phyloP scores from a whole-genome alignment of 1,140 invertebrate species.

The Diorhabda carinulata region DNA sequence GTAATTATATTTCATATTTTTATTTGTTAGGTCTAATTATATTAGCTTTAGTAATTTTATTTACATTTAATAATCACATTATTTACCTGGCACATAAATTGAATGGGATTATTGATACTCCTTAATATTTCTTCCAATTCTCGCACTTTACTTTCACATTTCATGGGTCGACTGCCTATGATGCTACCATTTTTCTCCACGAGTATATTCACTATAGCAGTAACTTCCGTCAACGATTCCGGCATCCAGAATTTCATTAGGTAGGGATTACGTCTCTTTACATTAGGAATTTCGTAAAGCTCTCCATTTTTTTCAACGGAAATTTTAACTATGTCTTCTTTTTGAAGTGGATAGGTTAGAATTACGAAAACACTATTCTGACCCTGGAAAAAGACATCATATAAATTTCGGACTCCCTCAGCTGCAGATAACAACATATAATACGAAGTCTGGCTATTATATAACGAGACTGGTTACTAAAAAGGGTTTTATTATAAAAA shows the following conservation, averaged over 20 bases:
- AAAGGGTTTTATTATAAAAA: no score
- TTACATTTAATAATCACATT: background rate
- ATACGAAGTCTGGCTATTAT: no score
- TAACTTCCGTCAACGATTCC: constrained; percentile 74
- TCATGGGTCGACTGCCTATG: constrained; percentile 73
- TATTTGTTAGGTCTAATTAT: no score
- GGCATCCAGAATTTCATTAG: constrained; percentile 75
- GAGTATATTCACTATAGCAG: constrained; percentile 73
- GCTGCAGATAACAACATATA: no score
- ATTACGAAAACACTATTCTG: constrained; percentile 78
- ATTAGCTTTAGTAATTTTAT: no score
- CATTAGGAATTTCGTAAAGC: constrained; percentile 65
- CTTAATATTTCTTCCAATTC: constrained; percentile 77
- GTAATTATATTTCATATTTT: no score
- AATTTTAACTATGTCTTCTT: constrained; percentile 69
- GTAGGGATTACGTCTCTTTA: constrained; percentile 76
- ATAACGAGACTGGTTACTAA: no score
- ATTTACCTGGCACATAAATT: constrained; percentile 80
- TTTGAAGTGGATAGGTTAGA: constrained; percentile 68
- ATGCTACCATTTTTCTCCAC: constrained; percentile 74
- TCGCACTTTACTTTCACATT: constrained; percentile 76
- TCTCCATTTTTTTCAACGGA: constrained; percentile 75
- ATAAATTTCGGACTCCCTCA: no score
- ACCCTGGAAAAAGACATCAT: constrained; percentile 52
- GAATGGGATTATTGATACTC: constrained; percentile 71